Conservation (phyloP, 2,888 invertebrate species). For the Thymelicus lineola region DNA sequence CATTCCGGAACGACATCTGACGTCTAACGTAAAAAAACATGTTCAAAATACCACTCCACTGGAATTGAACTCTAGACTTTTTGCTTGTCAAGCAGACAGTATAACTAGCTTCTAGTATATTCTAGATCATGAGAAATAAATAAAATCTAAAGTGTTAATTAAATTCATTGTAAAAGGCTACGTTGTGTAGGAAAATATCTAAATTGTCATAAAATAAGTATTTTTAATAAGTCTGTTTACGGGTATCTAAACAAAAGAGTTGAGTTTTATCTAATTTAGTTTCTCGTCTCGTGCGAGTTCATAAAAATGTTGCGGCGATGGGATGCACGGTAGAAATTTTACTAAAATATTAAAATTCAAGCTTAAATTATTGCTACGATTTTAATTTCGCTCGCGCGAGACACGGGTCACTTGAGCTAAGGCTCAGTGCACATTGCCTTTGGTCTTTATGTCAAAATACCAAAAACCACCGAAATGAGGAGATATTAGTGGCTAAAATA, state of each 20-base stretch:
- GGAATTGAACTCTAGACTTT: too few relatives aligned
- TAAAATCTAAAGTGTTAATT: background rate
- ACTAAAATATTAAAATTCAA: slow-evolving; percentile 46
- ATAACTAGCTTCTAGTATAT: too few relatives aligned
- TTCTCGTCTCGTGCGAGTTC: slow-evolving; percentile 19
- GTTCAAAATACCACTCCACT: too few relatives aligned
- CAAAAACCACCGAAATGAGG: too few relatives aligned
- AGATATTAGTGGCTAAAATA: too few relatives aligned
- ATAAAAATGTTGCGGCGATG: slow-evolving; percentile 30
- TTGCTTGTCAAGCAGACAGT: too few relatives aligned
- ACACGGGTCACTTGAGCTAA: slow-evolving; percentile 42
- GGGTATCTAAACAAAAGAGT: background rate
- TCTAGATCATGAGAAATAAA: background rate
- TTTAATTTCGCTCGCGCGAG: slow-evolving; percentile 48
- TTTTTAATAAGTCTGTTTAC: slow-evolving; percentile 1
- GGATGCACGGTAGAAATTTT: slow-evolving; percentile 17
- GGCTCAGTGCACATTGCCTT: slow-evolving; percentile 14
- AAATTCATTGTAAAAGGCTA: too few relatives aligned
- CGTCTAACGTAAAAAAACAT: too few relatives aligned
- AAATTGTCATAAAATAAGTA: background rate
- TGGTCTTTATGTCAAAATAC: background rate
- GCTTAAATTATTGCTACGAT: slow-evolving; percentile 50
- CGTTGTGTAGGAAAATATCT: background rate
- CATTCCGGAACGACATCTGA: too few relatives aligned
- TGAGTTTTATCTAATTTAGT: slow-evolving; percentile 20